Evolutionary conservation across 2,797 vertebrate species (phyloP).

Genomic region (Helicolenus hilgendorfi): DNA sequence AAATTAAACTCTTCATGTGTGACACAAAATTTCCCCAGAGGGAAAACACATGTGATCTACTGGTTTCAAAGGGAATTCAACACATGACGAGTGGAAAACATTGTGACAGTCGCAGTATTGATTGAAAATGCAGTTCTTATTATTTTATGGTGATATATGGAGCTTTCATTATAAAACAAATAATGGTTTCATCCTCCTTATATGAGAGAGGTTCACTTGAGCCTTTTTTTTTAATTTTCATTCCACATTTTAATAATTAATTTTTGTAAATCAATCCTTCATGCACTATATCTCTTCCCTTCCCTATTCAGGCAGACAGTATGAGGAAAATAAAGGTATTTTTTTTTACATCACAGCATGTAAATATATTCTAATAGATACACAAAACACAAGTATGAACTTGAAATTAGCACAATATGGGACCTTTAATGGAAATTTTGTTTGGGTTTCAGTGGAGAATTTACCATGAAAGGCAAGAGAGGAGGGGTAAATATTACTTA

Average conservation of each 20-base stretch:
- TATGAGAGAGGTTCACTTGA: neutral
- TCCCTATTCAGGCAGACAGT: neutral
- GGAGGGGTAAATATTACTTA: neutral
- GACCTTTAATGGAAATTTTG: neutral
- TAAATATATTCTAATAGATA: too few relatives aligned
- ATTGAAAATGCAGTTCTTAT: neutral
- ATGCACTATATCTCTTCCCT: neutral
- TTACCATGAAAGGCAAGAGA: neutral
- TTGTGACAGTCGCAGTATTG: neutral
- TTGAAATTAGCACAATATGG: too few relatives aligned
- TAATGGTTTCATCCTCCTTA: neutral
- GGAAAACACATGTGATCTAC: neutral
- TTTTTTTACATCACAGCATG: too few relatives aligned
- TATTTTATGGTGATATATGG: neutral
- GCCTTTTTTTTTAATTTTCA: neutral
- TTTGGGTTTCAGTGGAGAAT: neutral
- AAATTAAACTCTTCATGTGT: constrained; percentile 9
- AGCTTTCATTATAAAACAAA: neutral
- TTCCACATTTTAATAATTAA: neutral
- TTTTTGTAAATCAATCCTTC: neutral
- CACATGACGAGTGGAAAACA: neutral
- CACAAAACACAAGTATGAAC: too few relatives aligned
- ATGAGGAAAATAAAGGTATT: too few relatives aligned
- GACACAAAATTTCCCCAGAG: constrained; percentile 28
- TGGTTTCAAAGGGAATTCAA: constrained; percentile 1